Percentiles rank a stretch among this genome's conserved stretches.
These are phyloP conservation scores for Oncorhynchus kisutch DNA, from an alignment of 2,113 vertebrate species.

Conservation along the genomic window DNA sequence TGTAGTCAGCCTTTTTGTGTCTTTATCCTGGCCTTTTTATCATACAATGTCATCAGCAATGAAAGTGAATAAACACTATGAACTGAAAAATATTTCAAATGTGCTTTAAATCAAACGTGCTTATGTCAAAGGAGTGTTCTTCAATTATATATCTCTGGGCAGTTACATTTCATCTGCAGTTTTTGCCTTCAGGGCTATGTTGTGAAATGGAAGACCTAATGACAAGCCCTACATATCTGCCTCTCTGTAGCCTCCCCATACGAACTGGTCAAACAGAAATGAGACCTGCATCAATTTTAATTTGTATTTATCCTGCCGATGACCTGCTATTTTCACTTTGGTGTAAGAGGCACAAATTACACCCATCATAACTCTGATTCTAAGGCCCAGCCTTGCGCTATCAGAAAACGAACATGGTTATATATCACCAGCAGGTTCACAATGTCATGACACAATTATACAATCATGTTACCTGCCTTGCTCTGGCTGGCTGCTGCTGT, in stretches of 20 bases:
- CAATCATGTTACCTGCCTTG: constrained; percentile 71
- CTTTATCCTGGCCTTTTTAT: neutral
- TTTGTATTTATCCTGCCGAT: constrained; percentile 81
- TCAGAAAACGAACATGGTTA: constrained; percentile 81
- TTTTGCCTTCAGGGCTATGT: constrained; percentile 58
- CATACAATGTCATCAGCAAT: neutral
- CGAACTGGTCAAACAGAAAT: constrained; percentile 75
- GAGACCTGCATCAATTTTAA: constrained; percentile 79
- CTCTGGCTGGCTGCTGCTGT: constrained; percentile 62
- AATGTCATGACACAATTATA: constrained; percentile 82
- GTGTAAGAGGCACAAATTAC: constrained; percentile 76
- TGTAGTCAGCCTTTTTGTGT: neutral
- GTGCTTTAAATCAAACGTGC: neutral
- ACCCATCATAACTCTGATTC: constrained; percentile 77
- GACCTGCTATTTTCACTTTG: constrained; percentile 72
- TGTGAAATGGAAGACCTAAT: constrained; percentile 63
- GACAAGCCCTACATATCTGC: constrained; percentile 55
- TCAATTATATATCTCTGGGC: constrained; percentile 31
- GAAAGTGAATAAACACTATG: too few species aligned
- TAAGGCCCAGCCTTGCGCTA: constrained; percentile 62
- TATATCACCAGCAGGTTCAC: constrained; percentile 76
- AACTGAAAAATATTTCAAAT: constrained; percentile 1
- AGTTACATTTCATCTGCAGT: constrained; percentile 43
- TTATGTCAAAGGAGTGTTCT: constrained; percentile 29
- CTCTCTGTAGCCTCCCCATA: constrained; percentile 55